Conservation (phyloP, 1,140 invertebrate genomes). For the Ylistrum balloti region DNA sequence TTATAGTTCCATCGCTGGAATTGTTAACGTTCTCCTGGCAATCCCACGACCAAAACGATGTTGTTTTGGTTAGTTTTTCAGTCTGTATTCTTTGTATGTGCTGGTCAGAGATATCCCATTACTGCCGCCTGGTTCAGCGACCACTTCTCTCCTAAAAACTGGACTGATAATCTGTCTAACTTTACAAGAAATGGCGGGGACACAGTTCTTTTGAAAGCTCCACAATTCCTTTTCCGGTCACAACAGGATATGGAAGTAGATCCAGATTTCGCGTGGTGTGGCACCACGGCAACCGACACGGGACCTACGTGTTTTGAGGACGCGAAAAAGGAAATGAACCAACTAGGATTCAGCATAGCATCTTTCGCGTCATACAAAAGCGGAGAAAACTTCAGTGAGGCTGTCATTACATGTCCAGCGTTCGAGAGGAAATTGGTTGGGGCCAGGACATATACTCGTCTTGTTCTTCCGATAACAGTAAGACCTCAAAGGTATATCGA, state of each 20-base stretch:
- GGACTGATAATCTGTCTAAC: slow-evolving; percentile 60
- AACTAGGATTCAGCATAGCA: slow-evolving; percentile 60
- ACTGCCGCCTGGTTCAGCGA: slow-evolving; percentile 70
- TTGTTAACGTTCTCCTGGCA: not conserved
- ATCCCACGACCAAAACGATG: not conserved
- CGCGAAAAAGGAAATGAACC: slow-evolving; percentile 62
- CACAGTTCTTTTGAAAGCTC: slow-evolving; percentile 66
- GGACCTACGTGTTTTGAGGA: slow-evolving; percentile 65
- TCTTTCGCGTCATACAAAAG: slow-evolving; percentile 67
- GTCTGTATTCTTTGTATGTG: not conserved
- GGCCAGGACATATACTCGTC: slow-evolving; percentile 69
- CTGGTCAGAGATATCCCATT: slow-evolving; percentile 66
- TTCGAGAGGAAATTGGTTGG: slow-evolving; percentile 65
- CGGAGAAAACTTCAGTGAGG: slow-evolving; percentile 70
- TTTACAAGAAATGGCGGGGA: slow-evolving; percentile 68
- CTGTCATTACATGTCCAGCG: slow-evolving; percentile 69
- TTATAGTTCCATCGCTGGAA: not conserved
- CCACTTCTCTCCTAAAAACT: slow-evolving; percentile 67
- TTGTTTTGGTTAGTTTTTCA: not conserved
- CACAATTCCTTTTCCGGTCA: slow-evolving; percentile 58
- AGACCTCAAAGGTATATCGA: not conserved
- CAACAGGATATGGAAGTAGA: slow-evolving; percentile 60
- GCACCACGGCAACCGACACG: not conserved
- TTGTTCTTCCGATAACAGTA: slow-evolving; percentile 64
- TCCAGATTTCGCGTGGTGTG: slow-evolving; percentile 64